Evolutionary conservation across 2,888 invertebrate genomes (phyloP), one percentile per base, ranked within the genome.

Genomic region (Encarsia formosa): DNA sequence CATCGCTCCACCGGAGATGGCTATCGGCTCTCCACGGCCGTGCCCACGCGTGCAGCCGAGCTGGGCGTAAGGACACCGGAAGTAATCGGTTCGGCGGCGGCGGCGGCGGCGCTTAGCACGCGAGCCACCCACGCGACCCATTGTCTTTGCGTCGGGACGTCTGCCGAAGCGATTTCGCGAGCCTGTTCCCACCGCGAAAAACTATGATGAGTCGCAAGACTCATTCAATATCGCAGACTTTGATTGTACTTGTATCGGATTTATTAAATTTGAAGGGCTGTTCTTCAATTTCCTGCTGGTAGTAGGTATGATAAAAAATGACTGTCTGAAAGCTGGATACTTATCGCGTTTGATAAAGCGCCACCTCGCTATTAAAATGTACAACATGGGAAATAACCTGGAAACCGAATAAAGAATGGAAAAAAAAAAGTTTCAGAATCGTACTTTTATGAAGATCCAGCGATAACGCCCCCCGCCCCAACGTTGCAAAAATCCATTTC

Each of bases 91-190:
- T 67, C 64, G 62, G 61, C 61, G 60, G 61, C 59, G 61, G 62
- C 63, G 63, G 59, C 61, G 61, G 58, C 62, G 65, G 61, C 61
- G 63, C 62, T 66, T 64, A 65, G 60, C 58, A 61, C 63, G 46
- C 50, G 52, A 58, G 52, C 56, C 65, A 68, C 70, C 74, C 72
- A 74, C 73, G 73, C 73, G 68, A 5, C 67, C 52, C 66, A 70
- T 69, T 73, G 73, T 67, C 71, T 72, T 64, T 62, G 62, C 55
- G 60, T 55, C 26, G n/a, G n/a, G n/a, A n/a, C n/a, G n/a, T n/a
- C n/a, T n/a, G 26, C 26, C 26, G 26, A 26, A 8, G 26, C 6
- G 26, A n/a, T n/a, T n/a, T n/a, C n/a, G 9, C 34, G 34, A 34
- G 34, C 6, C 26, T 34, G 34, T 15, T 15, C n/a, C 34, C 34